These are phyloP conservation scores for Paragorgia papillata DNA, from an alignment of 92 coral and sea anemone species.

Conservation along the genomic window DNA sequence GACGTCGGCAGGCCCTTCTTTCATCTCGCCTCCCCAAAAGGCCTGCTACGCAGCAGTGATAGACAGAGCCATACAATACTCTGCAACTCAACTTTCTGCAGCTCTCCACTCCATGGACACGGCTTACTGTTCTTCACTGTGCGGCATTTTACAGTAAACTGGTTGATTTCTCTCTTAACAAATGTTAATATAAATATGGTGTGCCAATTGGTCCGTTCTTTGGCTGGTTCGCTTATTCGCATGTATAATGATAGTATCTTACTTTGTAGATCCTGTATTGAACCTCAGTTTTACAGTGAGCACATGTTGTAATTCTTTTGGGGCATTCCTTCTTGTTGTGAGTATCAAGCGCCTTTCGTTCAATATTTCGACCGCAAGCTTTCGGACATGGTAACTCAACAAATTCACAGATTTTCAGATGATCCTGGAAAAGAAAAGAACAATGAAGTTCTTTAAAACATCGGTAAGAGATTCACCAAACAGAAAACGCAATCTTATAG, in stretches of 20 bases:
- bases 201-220: no score
- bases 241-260: neutral
- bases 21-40: no score
- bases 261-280: constrained; percentile 57
- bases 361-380: constrained; percentile 53
- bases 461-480: no score
- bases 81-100: constrained; percentile 57
- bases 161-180: no score
- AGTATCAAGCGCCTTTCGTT: constrained; percentile 50
- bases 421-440: constrained; percentile 46
- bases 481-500: neutral
- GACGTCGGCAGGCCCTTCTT: no score
- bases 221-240: no score
- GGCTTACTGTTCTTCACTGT: constrained; percentile 49
- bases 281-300: constrained; percentile 50
- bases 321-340: constrained; percentile 63
- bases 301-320: constrained; percentile 57
- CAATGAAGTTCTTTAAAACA: no score
- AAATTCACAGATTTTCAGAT: constrained; percentile 59
- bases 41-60: neutral
- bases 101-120: constrained; percentile 77
- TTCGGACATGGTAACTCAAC: constrained; percentile 69
- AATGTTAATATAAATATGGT: no score
- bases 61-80: neutral
- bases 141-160: constrained; percentile 61